Percentiles rank a stretch among this genome's conserved stretches.
Conservation (phyloP, 2,888 invertebrate species). For the Apodemia duryi region DNA sequence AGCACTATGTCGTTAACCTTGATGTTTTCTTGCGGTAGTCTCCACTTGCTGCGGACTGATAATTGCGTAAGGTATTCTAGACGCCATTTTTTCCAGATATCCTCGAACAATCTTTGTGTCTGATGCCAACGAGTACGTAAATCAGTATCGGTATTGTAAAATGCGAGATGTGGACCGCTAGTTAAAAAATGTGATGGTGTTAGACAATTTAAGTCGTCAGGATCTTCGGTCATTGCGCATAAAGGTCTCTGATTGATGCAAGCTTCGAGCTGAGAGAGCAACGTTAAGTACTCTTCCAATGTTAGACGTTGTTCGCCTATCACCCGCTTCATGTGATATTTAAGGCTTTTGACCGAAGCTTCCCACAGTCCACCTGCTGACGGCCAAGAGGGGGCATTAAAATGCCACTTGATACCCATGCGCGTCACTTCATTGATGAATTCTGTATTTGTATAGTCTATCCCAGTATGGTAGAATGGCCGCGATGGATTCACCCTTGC, state of each 20-base stretch:
- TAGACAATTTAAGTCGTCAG: constrained; percentile 24
- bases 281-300: constrained; percentile 11
- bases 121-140: constrained; percentile 24
- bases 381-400: constrained; percentile 26
- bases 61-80: constrained; percentile 20
- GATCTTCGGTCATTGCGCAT: constrained; percentile 25
- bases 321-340: constrained; percentile 13
- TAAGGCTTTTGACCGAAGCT: constrained; percentile 11
- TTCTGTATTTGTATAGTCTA: constrained; percentile 10
- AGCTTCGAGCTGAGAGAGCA: constrained; percentile 29
- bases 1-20: constrained; percentile 22
- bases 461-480: background rate
- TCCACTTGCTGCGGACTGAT: constrained; percentile 21
- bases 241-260: constrained; percentile 29
- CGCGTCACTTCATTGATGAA: constrained; percentile 14
- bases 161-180: constrained; percentile 9
- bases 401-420: constrained; percentile 26
- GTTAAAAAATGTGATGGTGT: constrained; percentile 28
- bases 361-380: constrained; percentile 27
- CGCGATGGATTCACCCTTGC: background rate
- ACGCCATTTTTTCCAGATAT: constrained; percentile 17
- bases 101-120: constrained; percentile 16
- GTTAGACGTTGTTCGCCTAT: constrained; percentile 19
- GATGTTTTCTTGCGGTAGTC: constrained; percentile 18
- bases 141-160: constrained; percentile 24